Evolutionary conservation across 2,113 vertebrate species (phyloP).

Genomic region (Catharus minimus): DNA sequence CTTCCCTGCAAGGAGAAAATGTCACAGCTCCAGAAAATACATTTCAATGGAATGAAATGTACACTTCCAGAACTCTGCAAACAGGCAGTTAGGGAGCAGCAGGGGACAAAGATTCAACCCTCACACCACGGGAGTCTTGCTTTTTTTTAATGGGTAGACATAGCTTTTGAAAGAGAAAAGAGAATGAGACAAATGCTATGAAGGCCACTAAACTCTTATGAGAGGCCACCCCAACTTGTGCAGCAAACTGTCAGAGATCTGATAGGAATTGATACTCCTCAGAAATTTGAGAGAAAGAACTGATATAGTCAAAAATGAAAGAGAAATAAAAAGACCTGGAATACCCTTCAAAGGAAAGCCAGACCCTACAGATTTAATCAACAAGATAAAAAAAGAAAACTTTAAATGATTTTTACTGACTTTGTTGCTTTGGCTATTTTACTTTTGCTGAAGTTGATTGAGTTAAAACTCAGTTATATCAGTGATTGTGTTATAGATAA

Average conservation of each 20-base stretch:
- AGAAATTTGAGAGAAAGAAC: not conserved
- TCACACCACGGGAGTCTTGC: not conserved
- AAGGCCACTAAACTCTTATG: not conserved
- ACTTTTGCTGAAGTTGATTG: not conserved
- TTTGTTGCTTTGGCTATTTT: not conserved
- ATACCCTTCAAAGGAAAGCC: not conserved
- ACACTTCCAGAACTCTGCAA: not conserved
- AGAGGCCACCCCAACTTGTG: not conserved
- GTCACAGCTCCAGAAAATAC: not conserved
- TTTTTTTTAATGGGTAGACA: not conserved
- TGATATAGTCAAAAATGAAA: not conserved
- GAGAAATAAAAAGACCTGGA: not conserved
- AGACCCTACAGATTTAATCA: not conserved
- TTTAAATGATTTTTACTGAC: not conserved
- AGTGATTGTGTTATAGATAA: not conserved
- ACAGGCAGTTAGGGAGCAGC: not conserved
- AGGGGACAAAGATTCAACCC: not conserved
- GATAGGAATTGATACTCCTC: not conserved
- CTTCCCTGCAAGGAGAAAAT: slow-evolving; percentile 5
- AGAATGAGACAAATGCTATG: not conserved
- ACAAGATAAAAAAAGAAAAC: not conserved
- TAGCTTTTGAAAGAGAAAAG: not conserved
- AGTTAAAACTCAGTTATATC: not conserved
- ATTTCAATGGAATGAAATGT: not conserved
- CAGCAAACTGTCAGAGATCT: not conserved